A percentile compares a stretch with the other conserved stretches of the same genome.
These are phyloP conservation scores for Eupithecia tripunctaria DNA, from an alignment of 2,888 invertebrate genomes.

Conservation along the genomic window DNA sequence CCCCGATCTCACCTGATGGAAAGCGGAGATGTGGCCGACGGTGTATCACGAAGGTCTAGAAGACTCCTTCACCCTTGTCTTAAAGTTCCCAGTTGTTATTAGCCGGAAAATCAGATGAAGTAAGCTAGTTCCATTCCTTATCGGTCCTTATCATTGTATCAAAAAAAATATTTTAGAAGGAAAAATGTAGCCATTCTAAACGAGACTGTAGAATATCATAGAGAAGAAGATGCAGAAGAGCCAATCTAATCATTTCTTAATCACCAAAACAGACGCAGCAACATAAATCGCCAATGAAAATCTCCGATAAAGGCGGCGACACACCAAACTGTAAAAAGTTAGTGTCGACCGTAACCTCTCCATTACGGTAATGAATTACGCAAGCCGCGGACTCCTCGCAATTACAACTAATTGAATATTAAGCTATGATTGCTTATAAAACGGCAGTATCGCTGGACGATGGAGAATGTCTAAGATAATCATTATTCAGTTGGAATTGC, in stretches of 20 bases:
- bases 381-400: slow-evolving; percentile 63
- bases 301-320: slow-evolving; percentile 41
- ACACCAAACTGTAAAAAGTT: slow-evolving; percentile 51
- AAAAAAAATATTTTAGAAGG: too few species aligned
- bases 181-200: neutral
- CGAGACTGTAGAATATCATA: neutral
- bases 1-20: too few species aligned
- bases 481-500: slow-evolving; percentile 26
- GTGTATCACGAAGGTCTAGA: too few species aligned
- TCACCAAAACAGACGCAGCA: slow-evolving; percentile 20
- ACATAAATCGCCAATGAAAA: slow-evolving; percentile 30
- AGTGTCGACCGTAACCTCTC: slow-evolving; percentile 70
- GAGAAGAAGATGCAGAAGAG: neutral
- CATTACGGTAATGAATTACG: slow-evolving; percentile 79
- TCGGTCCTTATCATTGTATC: too few species aligned
- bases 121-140: too few species aligned
- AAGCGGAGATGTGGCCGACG: too few species aligned
- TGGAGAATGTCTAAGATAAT: slow-evolving; percentile 18
- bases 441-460: slow-evolving; percentile 54
- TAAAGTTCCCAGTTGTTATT: too few species aligned
- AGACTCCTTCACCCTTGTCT: too few species aligned
- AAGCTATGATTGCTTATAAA: slow-evolving; percentile 76
- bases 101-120: too few species aligned
- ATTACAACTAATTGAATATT: slow-evolving; percentile 80
- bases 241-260: neutral